These are phyloP conservation scores for Microctonus brassicae DNA, from an alignment of 2,888 invertebrate genomes.

Conservation along the genomic window DNA sequence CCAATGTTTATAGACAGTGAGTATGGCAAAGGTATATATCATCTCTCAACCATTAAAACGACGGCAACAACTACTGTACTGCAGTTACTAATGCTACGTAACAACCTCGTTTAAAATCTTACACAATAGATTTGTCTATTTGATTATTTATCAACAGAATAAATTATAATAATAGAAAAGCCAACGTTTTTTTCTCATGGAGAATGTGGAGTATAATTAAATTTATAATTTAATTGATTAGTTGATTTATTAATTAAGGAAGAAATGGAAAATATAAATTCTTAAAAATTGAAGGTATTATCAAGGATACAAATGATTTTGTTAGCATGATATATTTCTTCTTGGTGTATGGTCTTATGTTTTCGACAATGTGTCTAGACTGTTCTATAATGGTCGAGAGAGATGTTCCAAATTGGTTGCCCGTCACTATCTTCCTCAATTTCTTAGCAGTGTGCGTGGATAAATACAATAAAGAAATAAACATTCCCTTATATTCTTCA, in stretches of 20 bases:
- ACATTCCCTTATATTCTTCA: background rate
- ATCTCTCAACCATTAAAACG: background rate
- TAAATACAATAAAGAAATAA: background rate
- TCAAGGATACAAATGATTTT: background rate
- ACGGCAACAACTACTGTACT: background rate
- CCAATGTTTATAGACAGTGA: constrained; percentile 1
- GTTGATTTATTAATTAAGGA: no score
- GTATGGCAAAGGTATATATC: constrained; percentile 1
- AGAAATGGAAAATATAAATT: no score
- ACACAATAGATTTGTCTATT: constrained; percentile 4
- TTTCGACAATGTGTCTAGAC: constrained; percentile 65
- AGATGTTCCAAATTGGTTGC: constrained; percentile 64
- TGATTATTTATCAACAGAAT: background rate
- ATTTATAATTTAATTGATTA: no score
- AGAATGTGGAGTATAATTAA: background rate
- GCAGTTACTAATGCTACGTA: background rate
- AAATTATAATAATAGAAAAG: no score
- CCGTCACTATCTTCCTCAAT: constrained; percentile 26
- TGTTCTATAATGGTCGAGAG: constrained; percentile 65
- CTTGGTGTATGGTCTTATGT: constrained; percentile 54
- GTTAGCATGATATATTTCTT: background rate
- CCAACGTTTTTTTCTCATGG: no score
- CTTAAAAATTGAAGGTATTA: background rate
- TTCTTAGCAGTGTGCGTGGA: constrained; percentile 47
- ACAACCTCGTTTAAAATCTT: background rate